These are phyloP conservation scores for Hemichromis elongatus DNA, from an alignment of 2,113 vertebrate genomes.

Conservation along the genomic window DNA sequence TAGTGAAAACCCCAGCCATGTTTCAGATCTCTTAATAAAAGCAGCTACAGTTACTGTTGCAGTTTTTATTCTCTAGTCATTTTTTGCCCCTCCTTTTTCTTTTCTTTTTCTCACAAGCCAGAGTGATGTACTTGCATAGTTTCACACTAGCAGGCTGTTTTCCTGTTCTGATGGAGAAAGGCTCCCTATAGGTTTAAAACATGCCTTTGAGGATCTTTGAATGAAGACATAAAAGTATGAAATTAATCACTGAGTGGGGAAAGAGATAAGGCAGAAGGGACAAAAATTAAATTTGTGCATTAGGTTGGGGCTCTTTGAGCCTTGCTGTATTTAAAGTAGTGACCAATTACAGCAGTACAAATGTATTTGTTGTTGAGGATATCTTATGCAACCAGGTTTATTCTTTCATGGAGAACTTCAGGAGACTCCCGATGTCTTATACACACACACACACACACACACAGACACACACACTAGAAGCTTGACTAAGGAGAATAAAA, in stretches of 20 bases:
- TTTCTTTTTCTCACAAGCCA: background rate
- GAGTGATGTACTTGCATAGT: background rate
- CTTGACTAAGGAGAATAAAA: background rate
- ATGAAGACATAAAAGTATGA: background rate
- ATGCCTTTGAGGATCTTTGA: background rate
- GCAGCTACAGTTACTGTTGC: background rate
- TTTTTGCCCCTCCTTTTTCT: background rate
- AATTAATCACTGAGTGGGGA: background rate
- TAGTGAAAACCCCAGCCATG: background rate
- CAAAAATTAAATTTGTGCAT: background rate
- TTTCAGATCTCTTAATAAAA: background rate
- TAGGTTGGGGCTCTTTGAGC: background rate
- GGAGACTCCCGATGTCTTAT: background rate
- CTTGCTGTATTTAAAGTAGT: background rate
- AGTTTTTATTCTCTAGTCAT: background rate
- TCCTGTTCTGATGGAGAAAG: background rate
- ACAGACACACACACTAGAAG: background rate
- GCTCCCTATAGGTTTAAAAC: background rate
- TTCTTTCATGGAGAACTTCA: background rate
- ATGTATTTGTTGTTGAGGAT: background rate
- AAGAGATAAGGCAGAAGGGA: background rate
- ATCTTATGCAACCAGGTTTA: background rate
- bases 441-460: background rate
- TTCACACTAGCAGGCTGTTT: background rate
- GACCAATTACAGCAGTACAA: background rate